Percentiles rank a stretch among this genome's conserved stretches.
Evolutionary conservation across 2,888 invertebrate genomes (phyloP).

Genomic region (Aspidiotus destructor): DNA sequence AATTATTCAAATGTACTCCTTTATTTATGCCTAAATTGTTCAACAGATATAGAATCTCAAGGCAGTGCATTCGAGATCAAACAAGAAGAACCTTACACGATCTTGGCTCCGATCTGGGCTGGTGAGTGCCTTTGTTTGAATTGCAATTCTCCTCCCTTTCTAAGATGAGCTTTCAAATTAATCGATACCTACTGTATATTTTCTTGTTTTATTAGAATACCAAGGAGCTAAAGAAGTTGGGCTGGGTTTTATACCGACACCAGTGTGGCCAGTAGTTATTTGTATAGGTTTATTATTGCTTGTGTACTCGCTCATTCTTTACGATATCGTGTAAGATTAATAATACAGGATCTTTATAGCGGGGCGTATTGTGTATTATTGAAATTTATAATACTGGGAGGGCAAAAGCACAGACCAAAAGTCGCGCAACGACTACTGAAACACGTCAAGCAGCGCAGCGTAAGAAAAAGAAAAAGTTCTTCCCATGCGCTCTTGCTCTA

Average conservation of each 20-base stretch:
- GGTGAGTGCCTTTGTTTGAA: background rate
- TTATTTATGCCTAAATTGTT: background rate
- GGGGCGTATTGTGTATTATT: no score
- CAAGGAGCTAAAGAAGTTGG: conserved; percentile 3
- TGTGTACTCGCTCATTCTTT: background rate
- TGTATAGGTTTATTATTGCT: background rate
- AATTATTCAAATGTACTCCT: background rate
- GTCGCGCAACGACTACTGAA: no score
- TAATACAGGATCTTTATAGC: no score
- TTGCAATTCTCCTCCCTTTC: background rate
- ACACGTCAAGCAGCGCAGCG: no score
- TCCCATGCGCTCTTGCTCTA: no score
- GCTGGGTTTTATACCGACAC: conserved; percentile 8
- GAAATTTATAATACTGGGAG: no score
- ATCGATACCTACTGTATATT: background rate
- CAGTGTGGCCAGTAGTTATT: conserved; percentile 10
- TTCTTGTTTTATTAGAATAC: conserved; percentile 6
- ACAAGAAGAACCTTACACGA: background rate
- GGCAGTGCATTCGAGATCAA: background rate
- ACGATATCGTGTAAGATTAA: no score
- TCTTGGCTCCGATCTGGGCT: conserved; percentile 10
- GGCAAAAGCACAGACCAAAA: no score
- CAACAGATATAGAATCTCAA: conserved; percentile 11
- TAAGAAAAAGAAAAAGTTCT: no score
- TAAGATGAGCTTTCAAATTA: background rate